A percentile compares a stretch with the other conserved stretches of the same genome.
These are phyloP conservation scores for Phyto melanocephala DNA, from an alignment of 2,888 invertebrate species.

Conservation along the genomic window DNA sequence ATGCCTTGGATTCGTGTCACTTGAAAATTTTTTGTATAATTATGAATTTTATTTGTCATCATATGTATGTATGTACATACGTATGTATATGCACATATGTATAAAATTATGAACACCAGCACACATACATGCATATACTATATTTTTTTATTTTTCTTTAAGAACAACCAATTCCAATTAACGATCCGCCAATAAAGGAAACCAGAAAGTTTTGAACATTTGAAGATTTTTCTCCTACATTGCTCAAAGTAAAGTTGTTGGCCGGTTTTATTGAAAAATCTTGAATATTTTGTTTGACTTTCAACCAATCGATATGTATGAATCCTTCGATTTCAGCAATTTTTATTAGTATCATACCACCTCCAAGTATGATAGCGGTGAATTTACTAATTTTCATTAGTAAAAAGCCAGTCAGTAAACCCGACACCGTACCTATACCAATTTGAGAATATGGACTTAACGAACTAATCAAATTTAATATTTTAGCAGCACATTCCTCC, in stretches of 20 bases:
- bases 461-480: neutral
- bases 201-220: constrained; percentile 5
- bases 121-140: no score
- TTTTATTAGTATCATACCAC: constrained; percentile 18
- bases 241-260: neutral
- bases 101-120: no score
- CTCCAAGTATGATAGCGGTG: constrained; percentile 5
- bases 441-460: constrained; percentile 27
- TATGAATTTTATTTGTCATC: no score
- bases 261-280: neutral
- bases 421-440: constrained; percentile 8
- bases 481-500: neutral
- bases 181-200: constrained; percentile 29
- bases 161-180: constrained; percentile 39
- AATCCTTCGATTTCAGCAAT: constrained; percentile 30
- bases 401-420: constrained; percentile 8
- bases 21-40: no score
- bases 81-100: no score
- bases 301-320: constrained; percentile 25
- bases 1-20: no score
- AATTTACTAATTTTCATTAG: constrained; percentile 38
- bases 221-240: neutral
- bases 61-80: no score
- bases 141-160: no score
- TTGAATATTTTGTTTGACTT: neutral